These are phyloP conservation scores for Dasypus novemcinctus DNA, from an alignment of 2,113 vertebrate genomes.

Conservation along the genomic window DNA sequence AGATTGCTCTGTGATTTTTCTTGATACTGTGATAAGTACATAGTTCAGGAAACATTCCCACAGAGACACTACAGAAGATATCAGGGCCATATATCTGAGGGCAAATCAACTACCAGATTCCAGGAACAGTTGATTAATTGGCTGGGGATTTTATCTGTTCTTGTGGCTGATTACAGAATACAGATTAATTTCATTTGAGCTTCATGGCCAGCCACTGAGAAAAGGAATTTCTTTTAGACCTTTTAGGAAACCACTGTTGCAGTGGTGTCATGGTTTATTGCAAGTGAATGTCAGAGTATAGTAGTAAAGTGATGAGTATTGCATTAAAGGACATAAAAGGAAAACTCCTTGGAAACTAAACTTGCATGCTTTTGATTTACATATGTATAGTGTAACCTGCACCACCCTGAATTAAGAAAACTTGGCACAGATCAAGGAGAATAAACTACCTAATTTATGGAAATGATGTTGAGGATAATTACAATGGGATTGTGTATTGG, in stretches of 20 bases:
- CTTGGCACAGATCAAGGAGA: neutral
- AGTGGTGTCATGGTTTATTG: constrained; percentile 1
- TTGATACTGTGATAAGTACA: constrained; percentile 62
- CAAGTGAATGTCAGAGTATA: neutral
- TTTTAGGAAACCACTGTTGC: constrained; percentile 56
- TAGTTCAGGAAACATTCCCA: constrained; percentile 61
- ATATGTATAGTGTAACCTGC: neutral
- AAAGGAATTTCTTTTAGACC: constrained; percentile 56
- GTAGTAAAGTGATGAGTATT: neutral
- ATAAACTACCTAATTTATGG: neutral
- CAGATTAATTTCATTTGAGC: constrained; percentile 76
- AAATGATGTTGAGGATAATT: neutral
- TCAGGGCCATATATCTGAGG: constrained; percentile 66
- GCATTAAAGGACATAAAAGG: neutral
- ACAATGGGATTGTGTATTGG: neutral
- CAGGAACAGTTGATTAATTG: constrained; percentile 71
- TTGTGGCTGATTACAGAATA: constrained; percentile 78
- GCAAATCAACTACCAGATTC: constrained; percentile 73
- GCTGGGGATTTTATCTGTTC: constrained; percentile 78
- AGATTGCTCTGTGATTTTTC: constrained; percentile 24
- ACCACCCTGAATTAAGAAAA: neutral
- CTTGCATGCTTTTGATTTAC: neutral
- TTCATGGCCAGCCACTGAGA: constrained; percentile 56
- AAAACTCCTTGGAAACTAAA: neutral
- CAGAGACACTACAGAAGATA: constrained; percentile 61